Evolutionary conservation across 2,797 vertebrate species (phyloP).

Genomic region (Paedocypris micromegethes): DNA sequence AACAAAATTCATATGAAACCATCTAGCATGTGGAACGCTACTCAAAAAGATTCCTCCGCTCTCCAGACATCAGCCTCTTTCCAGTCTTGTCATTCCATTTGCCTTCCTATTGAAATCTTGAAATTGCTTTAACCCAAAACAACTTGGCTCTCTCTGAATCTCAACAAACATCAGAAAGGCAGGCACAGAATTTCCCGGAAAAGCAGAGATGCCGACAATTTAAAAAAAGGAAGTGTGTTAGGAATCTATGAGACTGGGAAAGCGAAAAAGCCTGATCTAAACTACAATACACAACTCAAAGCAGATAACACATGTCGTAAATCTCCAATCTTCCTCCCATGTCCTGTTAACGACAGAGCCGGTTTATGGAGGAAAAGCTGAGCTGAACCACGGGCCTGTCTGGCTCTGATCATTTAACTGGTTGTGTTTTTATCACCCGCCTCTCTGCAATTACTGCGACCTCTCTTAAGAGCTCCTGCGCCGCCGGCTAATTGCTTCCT

Average conservation of each 20-base stretch:
- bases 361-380: conserved; percentile 37
- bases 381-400: conserved; percentile 19
- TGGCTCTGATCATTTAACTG: conserved; percentile 35
- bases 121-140: conserved; percentile 42
- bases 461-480: conserved; percentile 24
- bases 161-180: background rate
- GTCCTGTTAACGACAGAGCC: conserved; percentile 22
- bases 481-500: conserved; percentile 29
- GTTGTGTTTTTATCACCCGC: conserved; percentile 26
- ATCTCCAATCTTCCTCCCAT: conserved; percentile 32
- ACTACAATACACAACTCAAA: conserved; percentile 18
- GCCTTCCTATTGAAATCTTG: conserved; percentile 37
- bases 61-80: conserved; percentile 26
- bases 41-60: conserved; percentile 28
- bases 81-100: conserved; percentile 31
- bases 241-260: conserved; percentile 22
- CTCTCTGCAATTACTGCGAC: conserved; percentile 28
- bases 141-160: conserved; percentile 20
- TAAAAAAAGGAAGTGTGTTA: conserved; percentile 7
- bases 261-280: conserved; percentile 14
- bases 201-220: conserved; percentile 21
- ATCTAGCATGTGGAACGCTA: conserved; percentile 40
- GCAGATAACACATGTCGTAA: conserved; percentile 26
- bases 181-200: conserved; percentile 12
- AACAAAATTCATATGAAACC: conserved; percentile 30